Evolutionary conservation across 2,888 invertebrate species (phyloP), one percentile per base, ranked within the genome.

Genomic region (Eilema sororculum): DNA sequence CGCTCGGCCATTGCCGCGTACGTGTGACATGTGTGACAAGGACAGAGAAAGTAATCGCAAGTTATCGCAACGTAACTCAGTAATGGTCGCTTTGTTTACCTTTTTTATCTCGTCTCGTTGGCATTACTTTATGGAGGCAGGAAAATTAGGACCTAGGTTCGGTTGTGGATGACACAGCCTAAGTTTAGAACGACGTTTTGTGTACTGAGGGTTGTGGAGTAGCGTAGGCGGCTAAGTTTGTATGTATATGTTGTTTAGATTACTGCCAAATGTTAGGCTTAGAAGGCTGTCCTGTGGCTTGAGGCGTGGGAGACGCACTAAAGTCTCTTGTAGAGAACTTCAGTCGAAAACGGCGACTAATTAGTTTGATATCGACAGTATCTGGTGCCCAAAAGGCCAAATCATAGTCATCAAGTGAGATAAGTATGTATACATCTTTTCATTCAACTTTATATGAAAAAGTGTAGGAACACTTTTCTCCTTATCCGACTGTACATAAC

Each of bases 191-290:
- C 30, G 52, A 56, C 16, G 65, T 58, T 60, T n/a, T 65, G 33
- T 59, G 57, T 28, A 70, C 46, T 61, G 65, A 66, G n/a, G 25
- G 46, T 62, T 70, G 66, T 30, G 52, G 59, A 6, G 20, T 68
- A 65, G 22, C 22, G 33, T 67, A 61, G 61, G 56, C 37, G 33
- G 56, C 22, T 28, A 30, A 60, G 52, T 52, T 46, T 71, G 58
- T 69, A 59, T 72, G 60, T 71, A 65, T 71, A 68, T 68, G 63
- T 64, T 65, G 72, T 52, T 52, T 28, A 30, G 58, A 65, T 68
- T 66, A 69, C 68, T 72, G 72, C 72, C 72, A 72, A 72, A 72
- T 63, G 72, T 72, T 65, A 72, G 65, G 63, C 46, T 68, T 62
- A 72, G 68, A 46, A 20, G 16, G 68, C 25, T 62, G n/a, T 59